Base-by-base conservation (phyloP, 2,888 invertebrate species). In the Antitype chi region DNA sequence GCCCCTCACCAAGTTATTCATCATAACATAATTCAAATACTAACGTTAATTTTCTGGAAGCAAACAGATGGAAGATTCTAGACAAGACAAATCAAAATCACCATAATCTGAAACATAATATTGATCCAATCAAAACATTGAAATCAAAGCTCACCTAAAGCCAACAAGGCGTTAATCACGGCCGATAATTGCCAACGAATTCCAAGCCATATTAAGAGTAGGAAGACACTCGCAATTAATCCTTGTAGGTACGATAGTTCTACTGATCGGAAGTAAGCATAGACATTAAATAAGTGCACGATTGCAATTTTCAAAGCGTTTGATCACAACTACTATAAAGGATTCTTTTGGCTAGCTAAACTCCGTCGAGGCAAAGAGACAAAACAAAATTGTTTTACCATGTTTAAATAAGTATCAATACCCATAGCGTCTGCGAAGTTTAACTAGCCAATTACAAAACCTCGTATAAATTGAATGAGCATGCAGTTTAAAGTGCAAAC, bases 101-200 rank as follows among this genome's bases (percentile, higher is more conserved):
- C 57, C 72, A 70, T 76, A 85, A 80, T 70, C 38, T 15, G 59
- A 15, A 67, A n/a, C 55, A 83, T 55, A 71, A 63, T 68, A 71
- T 60, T 76, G 76, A 67, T 76, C 49, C 25, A 59, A 76, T 76
- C 72, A 81, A 72, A 76, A 49, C 20, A 57, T 25, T 47, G 49
- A 66, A 81, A 75, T 76, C 53, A 70, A 73, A 53, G 43, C 85
- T 60, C 49, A 47, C 23, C 57, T 52, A 32, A 66, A 57, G 60
- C 64, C 53, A 81, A 85, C 74, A 73, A 67, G 47, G 43, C 60
- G 53, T 53, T 80, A 62, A 87, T 87, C 49, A 73, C 62, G 28
- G 64, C 38, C 59, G 55, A 82, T 76, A 82, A 81, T 86, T 79
- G 70, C 59, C n/a, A 67, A 78, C 62, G 69, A 68, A 81, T 82